Conservation (phyloP, 2,888 invertebrate genomes). For the Ptychoptera contaminata region DNA sequence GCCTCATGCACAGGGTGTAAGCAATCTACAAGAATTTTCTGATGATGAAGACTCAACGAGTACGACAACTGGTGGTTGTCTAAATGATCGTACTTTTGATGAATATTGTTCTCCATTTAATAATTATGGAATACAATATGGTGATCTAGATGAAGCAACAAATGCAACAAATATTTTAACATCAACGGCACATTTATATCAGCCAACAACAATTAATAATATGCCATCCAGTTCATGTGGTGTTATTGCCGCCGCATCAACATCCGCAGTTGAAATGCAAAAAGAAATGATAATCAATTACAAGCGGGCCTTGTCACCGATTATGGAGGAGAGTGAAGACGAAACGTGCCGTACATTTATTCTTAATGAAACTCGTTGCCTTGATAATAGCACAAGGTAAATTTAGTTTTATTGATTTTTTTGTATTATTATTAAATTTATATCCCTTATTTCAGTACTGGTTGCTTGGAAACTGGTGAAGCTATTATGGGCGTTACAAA, state of each 20-base stretch:
- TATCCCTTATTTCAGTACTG: slow-evolving; percentile 11
- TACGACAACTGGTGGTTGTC: background rate
- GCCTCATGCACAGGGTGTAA: slow-evolving; percentile 12
- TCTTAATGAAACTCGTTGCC: slow-evolving; percentile 14
- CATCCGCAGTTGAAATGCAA: slow-evolving; percentile 7
- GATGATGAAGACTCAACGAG: slow-evolving; percentile 11
- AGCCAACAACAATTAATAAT: background rate
- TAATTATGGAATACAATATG: slow-evolving; percentile 5
- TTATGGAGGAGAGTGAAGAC: slow-evolving; percentile 16
- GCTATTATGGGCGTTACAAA: slow-evolving; percentile 15
- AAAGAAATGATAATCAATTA: slow-evolving; percentile 15
- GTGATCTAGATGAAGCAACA: slow-evolving; percentile 6
- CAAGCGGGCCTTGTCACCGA: slow-evolving; percentile 15
- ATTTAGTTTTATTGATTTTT: background rate
- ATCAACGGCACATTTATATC: background rate
- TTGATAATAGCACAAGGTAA: slow-evolving; percentile 15
- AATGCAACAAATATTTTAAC: background rate
- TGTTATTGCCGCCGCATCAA: slow-evolving; percentile 5
- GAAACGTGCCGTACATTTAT: slow-evolving; percentile 16
- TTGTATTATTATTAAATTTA: background rate
- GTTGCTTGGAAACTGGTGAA: slow-evolving; percentile 14
- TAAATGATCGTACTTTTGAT: slow-evolving; percentile 9
- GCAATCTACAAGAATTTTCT: slow-evolving; percentile 11
- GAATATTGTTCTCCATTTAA: slow-evolving; percentile 12
- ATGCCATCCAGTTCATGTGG: no score